Percentiles rank a stretch among this genome's conserved stretches.
phyloP scores from a whole-genome alignment of 2,113 vertebrate species.

The Oxyura jamaicensis region DNA sequence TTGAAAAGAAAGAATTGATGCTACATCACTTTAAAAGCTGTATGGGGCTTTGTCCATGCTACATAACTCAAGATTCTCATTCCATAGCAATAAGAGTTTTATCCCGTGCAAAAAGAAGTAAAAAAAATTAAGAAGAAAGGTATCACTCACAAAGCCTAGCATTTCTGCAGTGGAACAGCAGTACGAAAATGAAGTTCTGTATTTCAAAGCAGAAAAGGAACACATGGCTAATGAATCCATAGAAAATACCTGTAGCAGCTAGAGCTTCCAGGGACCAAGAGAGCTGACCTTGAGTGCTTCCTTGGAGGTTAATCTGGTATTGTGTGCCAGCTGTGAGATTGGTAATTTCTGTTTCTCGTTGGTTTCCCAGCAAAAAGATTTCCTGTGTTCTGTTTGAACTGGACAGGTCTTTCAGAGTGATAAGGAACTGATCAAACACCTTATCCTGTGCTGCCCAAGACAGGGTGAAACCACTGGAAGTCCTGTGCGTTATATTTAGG shows the following conservation, averaged over 20 bases:
- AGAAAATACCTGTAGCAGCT: constrained; percentile 7
- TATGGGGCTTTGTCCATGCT: neutral
- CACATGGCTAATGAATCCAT: neutral
- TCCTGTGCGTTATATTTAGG: neutral
- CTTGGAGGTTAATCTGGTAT: neutral
- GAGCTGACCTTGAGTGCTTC: neutral
- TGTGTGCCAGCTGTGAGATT: neutral
- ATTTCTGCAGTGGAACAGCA: neutral
- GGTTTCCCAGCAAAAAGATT: neutral
- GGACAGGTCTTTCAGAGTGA: neutral
- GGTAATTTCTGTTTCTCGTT: neutral
- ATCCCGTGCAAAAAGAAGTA: neutral
- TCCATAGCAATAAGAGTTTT: neutral
- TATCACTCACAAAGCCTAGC: neutral
- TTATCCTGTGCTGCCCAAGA: constrained; percentile 11
- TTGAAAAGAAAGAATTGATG: constrained; percentile 15
- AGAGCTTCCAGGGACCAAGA: neutral
- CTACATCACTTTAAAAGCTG: neutral
- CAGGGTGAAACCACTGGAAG: neutral
- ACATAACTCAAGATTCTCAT: neutral
- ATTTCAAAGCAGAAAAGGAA: neutral
- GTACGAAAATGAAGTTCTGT: neutral
- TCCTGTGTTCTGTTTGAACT: neutral
- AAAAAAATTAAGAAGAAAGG: neutral
- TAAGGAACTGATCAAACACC: constrained; percentile 4